Percentiles rank a stretch among this genome's conserved stretches.
phyloP scores from a whole-genome alignment of 2,888 invertebrate species.

The Philhelius pedissequus region DNA sequence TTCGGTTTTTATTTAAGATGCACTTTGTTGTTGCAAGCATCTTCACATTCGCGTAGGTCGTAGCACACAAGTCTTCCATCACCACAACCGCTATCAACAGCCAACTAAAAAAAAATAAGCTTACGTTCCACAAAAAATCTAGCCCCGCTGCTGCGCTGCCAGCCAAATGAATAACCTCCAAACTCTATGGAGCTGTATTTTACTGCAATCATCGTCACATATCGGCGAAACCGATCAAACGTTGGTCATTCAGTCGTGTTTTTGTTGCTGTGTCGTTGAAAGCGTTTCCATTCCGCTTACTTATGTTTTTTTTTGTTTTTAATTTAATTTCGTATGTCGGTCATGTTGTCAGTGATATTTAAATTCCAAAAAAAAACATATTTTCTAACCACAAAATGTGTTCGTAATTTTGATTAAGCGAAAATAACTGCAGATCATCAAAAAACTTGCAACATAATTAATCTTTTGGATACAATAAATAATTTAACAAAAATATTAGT shows the following conservation, averaged over 20 bases:
- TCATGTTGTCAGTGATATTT: background rate
- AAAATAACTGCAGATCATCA: background rate
- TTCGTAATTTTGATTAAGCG: background rate
- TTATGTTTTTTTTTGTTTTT: background rate
- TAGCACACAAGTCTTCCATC: too few species aligned
- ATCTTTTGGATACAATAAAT: slow-evolving; percentile 12
- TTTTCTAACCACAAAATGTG: slow-evolving; percentile 14
- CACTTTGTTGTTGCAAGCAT: background rate
- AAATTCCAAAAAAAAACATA: background rate
- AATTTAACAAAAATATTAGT: background rate
- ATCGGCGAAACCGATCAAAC: slow-evolving; percentile 30
- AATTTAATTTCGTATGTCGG: background rate
- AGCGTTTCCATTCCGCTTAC: background rate
- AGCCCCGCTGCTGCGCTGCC: too few species aligned
- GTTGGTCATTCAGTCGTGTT: slow-evolving; percentile 33
- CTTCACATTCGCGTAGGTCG: background rate
- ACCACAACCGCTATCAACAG: background rate
- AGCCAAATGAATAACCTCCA: background rate
- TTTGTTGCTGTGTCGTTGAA: slow-evolving; percentile 18
- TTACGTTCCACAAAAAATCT: slow-evolving; percentile 37
- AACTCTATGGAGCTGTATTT: background rate
- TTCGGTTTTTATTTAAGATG: background rate
- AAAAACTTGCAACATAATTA: background rate
- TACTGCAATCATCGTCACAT: background rate
- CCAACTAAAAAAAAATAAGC: background rate